Conservation (phyloP, 1,140 invertebrate species). For the Spodoptera litura region DNA sequence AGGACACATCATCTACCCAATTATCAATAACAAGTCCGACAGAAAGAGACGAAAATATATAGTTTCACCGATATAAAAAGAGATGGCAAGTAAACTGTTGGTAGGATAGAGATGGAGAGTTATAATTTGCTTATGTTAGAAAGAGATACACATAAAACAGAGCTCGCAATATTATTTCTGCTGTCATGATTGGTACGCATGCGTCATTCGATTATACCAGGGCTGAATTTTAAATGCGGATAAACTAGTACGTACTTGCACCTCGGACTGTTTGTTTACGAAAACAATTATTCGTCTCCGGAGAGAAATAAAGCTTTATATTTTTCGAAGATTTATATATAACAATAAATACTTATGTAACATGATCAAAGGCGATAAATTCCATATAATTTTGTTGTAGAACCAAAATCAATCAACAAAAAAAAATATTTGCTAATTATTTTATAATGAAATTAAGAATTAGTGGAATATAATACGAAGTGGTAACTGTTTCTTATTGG, state of each 20-base stretch:
- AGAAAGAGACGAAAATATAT: constrained; percentile 61
- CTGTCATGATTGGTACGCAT: constrained; percentile 80
- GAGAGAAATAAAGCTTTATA: neutral
- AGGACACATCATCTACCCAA: constrained; percentile 43
- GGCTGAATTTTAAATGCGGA: constrained; percentile 57
- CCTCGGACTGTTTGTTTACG: too few relatives aligned
- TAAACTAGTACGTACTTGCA: neutral
- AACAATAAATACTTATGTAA: too few relatives aligned
- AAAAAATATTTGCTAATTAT: too few relatives aligned
- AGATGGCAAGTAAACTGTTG: constrained; percentile 62
- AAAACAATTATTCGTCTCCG: too few relatives aligned
- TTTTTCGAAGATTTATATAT: too few relatives aligned
- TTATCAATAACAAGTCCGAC: constrained; percentile 66
- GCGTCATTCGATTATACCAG: constrained; percentile 75
- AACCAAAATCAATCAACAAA: too few relatives aligned
- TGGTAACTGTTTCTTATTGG: neutral
- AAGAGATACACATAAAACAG: constrained; percentile 72
- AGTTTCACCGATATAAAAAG: constrained; percentile 37
- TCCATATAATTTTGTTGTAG: too few relatives aligned
- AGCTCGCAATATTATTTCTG: constrained; percentile 70
- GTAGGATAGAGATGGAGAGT: constrained; percentile 55
- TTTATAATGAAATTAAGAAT: too few relatives aligned
- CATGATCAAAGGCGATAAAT: too few relatives aligned
- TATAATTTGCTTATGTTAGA: constrained; percentile 44
- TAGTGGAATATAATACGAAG: too few relatives aligned